Percentiles rank a stretch among this genome's conserved stretches.
Conservation (phyloP, 1,140 invertebrate genomes). For the Drosophila paulistorum region DNA sequence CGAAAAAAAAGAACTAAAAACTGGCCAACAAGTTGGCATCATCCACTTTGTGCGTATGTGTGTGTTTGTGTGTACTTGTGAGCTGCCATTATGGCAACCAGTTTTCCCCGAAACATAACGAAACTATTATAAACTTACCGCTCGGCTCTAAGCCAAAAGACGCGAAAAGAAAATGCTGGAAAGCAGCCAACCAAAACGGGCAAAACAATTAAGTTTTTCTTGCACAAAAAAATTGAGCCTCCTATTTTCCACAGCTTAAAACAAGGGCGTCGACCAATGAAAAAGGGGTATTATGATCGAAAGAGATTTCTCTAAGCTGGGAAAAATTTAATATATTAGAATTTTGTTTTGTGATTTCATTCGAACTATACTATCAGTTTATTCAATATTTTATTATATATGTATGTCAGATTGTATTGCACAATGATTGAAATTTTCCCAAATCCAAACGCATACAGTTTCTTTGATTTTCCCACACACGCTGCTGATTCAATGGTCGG, state of each 20-base stretch:
- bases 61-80: conserved; percentile 27
- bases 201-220: conserved; percentile 81
- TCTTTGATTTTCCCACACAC: conserved; percentile 64
- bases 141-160: conserved; percentile 58
- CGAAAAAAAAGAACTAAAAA: conserved; percentile 21
- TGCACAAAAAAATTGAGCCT: conserved; percentile 32
- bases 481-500: conserved; percentile 16
- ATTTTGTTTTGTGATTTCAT: too few relatives aligned
- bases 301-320: too few relatives aligned
- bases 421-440: conserved; percentile 23
- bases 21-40: conserved; percentile 69
- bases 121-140: conserved; percentile 38
- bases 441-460: conserved; percentile 25
- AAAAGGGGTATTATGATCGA: background rate
- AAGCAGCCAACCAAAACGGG: conserved; percentile 76
- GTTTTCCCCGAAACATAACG: conserved; percentile 77
- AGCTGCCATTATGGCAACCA: conserved; percentile 79
- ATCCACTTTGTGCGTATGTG: conserved; percentile 24
- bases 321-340: too few relatives aligned
- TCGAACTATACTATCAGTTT: too few relatives aligned
- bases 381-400: too few relatives aligned
- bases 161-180: conserved; percentile 61
- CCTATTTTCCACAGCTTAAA: conserved; percentile 27
- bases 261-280: background rate
- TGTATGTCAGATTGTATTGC: too few relatives aligned